phyloP scores from a whole-genome alignment of 2,113 vertebrate genomes.

The Bettongia penicillata region DNA sequence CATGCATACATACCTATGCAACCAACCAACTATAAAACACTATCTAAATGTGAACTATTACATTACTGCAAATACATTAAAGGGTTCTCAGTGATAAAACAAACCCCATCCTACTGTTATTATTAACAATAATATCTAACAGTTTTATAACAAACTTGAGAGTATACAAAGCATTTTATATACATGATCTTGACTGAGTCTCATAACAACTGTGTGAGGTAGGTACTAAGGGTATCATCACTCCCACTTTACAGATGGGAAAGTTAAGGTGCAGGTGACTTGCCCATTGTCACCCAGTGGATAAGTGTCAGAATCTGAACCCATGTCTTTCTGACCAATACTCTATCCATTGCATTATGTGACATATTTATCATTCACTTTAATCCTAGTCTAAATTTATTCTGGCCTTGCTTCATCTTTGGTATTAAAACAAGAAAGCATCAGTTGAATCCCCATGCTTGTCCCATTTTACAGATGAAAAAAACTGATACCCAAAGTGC shows the following conservation, averaged over 20 bases:
- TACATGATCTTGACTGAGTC: no score
- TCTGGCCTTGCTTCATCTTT: neutral
- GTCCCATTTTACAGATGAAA: neutral
- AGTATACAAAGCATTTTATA: neutral
- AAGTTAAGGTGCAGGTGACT: neutral
- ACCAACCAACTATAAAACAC: neutral
- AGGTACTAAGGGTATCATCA: neutral
- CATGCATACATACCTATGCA: neutral
- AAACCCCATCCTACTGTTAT: neutral
- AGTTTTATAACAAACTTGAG: neutral
- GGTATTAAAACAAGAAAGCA: neutral
- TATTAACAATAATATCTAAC: neutral
- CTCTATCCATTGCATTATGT: neutral
- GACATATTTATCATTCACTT: neutral
- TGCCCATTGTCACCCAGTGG: neutral
- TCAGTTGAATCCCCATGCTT: neutral
- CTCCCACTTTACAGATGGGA: neutral
- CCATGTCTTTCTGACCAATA: neutral
- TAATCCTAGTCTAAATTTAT: neutral
- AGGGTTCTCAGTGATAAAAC: neutral
- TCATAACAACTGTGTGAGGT: neutral
- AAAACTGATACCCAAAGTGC: neutral
- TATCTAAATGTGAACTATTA: neutral
- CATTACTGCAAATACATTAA: neutral
- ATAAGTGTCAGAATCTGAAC: neutral